Percentiles rank a stretch among this genome's conserved stretches.
These are phyloP conservation scores for Leiothrix lutea DNA, from an alignment of 2,113 vertebrate genomes.

Conservation along the genomic window DNA sequence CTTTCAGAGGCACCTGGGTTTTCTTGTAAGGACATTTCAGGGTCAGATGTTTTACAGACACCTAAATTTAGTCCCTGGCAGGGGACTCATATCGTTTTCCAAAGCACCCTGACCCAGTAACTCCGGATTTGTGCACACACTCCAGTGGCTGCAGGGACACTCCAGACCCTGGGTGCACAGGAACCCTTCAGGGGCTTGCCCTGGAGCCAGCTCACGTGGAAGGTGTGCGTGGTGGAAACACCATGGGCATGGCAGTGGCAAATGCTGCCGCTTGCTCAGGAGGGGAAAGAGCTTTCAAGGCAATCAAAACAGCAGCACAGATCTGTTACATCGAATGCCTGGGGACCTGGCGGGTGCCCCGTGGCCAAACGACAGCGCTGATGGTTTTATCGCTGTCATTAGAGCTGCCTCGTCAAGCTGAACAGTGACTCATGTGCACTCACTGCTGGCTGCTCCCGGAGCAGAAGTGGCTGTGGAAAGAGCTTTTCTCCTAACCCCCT, in stretches of 20 bases:
- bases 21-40: neutral
- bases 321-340: neutral
- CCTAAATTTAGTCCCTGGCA: neutral
- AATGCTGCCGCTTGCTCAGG: neutral
- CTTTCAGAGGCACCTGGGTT: neutral
- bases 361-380: rapidly evolving
- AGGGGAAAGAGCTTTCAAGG: neutral
- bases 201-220: neutral
- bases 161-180: rapidly evolving
- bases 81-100: rapidly evolving
- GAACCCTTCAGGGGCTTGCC: rapidly evolving
- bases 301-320: neutral
- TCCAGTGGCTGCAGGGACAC: neutral
- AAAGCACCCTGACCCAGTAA: neutral
- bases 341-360: neutral
- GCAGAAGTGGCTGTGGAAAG: neutral
- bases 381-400: neutral
- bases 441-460: neutral
- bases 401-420: neutral
- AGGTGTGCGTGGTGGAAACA: rapidly evolving
- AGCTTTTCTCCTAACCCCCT: neutral
- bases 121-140: neutral
- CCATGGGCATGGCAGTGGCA: neutral
- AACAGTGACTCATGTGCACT: rapidly evolving
- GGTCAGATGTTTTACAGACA: neutral